Evolutionary conservation across 2,888 invertebrate species (phyloP), one percentile per base, ranked within the genome.

Genomic region (Sinodicranocentrus sp.): DNA sequence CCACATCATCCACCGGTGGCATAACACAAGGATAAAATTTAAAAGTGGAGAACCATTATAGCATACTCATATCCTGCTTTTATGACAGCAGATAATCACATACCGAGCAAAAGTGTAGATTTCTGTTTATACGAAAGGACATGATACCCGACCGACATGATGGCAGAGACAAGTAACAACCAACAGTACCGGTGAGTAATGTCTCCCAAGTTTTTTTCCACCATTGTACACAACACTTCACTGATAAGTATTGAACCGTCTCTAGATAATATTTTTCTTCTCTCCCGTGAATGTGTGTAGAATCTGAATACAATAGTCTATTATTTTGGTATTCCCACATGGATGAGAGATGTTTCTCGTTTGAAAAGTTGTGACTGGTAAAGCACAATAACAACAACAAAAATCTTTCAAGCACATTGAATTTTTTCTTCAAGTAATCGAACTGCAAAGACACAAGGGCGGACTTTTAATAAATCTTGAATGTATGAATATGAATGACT

Each of bases 51-150:
- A 28, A 71, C 33, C 57, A 71, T 33, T 39, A 28, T 71, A 57
- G 57, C 71, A 54, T 28, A 71, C 70, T 28, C 52, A 52, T 10
- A 71, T 71, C 71, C 71, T 71, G 71, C 57, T 71, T 57, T 71
- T 57, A 71, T 71, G 71, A 33, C 57, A 33, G 19, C n/a, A 61
- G 59, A 59, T 17, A 17, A 25, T 59, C 59, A 10, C 59, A 59
- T 2, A 19, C 6, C 2, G 25, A 19, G 59, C 25, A 23, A 17
- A 52, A n/a, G n/a, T 10, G 33, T 33, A 33, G 33, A 10, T 33
- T 33, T 33, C 10, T 33, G 44, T 33, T 70, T 68, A 61, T 65
- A 33, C 33, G 33, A 13, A 63, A 73, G 26, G 28, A 33, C 48
- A 61, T 52, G 63, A 61, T 39, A 48, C 19, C 33, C 33, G 33